Percentiles rank a stretch among this genome's conserved stretches.
These are phyloP conservation scores for Drosophila sechellia DNA, from an alignment of 1,140 invertebrate genomes.

Conservation along the genomic window DNA sequence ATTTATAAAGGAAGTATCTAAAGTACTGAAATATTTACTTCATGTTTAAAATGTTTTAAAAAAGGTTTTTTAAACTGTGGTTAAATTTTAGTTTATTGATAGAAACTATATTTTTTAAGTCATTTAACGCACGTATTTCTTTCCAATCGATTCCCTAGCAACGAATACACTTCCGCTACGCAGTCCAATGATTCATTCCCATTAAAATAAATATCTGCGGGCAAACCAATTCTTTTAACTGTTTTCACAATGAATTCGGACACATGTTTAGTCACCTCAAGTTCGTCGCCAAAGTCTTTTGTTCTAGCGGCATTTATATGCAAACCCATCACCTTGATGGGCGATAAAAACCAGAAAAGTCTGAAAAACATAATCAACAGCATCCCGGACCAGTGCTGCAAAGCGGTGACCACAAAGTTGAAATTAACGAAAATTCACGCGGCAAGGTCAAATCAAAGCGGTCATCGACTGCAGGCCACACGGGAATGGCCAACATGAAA, in stretches of 20 bases:
- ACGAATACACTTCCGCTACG: conserved; percentile 2
- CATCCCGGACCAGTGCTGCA: conserved; percentile 39
- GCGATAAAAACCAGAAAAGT: conserved; percentile 54
- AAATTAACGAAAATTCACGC: conserved; percentile 61
- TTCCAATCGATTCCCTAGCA: not conserved
- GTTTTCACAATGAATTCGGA: conserved; percentile 19
- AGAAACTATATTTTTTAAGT: not conserved
- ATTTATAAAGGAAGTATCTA: too few relatives aligned
- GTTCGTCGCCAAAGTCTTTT: conserved; percentile 76
- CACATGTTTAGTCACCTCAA: conserved; percentile 29
- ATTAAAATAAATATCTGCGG: conserved; percentile 3
- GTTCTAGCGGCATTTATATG: conserved; percentile 63
- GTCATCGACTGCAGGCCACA: conserved; percentile 60
- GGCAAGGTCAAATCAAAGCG: conserved; percentile 50
- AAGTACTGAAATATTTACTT: too few relatives aligned
- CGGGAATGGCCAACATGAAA: conserved; percentile 26
- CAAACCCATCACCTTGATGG: conserved; percentile 56
- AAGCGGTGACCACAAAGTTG: conserved; percentile 23
- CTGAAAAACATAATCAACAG: conserved; percentile 27
- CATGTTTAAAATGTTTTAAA: too few relatives aligned
- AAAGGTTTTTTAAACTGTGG: too few relatives aligned
- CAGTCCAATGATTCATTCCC: conserved; percentile 2
- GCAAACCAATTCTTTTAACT: not conserved
- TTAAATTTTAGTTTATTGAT: too few relatives aligned
- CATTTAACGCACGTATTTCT: not conserved